Conservation (phyloP, 2,888 invertebrate species). For the Malachius bipustulatus region DNA sequence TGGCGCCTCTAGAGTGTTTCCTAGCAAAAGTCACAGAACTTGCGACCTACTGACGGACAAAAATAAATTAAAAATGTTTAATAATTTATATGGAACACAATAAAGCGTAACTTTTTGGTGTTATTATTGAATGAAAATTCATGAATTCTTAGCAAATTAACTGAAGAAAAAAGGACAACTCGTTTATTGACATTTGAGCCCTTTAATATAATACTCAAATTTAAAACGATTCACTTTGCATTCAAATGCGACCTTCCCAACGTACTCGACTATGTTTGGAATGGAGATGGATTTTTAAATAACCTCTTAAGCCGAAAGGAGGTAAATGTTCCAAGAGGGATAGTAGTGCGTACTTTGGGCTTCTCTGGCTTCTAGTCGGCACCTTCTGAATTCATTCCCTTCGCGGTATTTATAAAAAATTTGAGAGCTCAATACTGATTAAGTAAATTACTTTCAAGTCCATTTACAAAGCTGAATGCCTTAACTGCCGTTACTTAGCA, state of each 20-base stretch:
- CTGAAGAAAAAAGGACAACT: constrained; percentile 23
- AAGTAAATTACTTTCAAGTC: too few relatives aligned
- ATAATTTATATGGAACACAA: too few relatives aligned
- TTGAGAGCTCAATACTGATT: constrained; percentile 8
- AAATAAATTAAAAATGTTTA: too few relatives aligned
- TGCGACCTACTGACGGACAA: too few relatives aligned
- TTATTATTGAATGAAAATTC: constrained; percentile 15
- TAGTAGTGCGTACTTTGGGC: constrained; percentile 24
- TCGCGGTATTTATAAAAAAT: constrained; percentile 12
- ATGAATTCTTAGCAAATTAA: constrained; percentile 25
- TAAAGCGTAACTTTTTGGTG: too few relatives aligned
- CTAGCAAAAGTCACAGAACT: too few relatives aligned
- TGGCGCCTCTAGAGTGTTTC: too few relatives aligned
- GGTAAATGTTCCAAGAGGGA: constrained; percentile 28
- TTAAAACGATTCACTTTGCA: constrained; percentile 33
- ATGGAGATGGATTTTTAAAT: constrained; percentile 36
- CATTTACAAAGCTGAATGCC: too few relatives aligned
- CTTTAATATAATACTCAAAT: constrained; percentile 32
- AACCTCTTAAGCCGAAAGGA: constrained; percentile 27
- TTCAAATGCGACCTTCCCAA: constrained; percentile 33
- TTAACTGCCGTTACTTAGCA: too few relatives aligned
- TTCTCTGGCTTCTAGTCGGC: constrained; percentile 8
- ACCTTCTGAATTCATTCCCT: constrained; percentile 17
- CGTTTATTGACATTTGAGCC: constrained; percentile 23
- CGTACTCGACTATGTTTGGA: constrained; percentile 29